Conservation (phyloP, 2,113 vertebrate genomes). For the Poecile atricapillus region DNA sequence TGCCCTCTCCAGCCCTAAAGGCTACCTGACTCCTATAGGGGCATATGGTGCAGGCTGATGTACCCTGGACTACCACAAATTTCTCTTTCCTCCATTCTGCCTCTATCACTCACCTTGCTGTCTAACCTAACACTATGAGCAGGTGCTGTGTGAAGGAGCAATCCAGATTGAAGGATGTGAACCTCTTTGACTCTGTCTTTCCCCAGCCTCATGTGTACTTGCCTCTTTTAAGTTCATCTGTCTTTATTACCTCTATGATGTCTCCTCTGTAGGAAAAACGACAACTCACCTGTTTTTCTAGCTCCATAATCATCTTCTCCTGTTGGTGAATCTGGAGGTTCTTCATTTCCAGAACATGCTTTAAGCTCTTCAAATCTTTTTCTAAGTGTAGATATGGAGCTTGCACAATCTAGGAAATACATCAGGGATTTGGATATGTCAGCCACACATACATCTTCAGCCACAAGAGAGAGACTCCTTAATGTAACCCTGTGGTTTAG, state of each 20-base stretch:
- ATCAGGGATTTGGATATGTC: not conserved
- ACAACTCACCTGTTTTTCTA: conserved; percentile 89
- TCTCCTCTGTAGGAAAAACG: not conserved
- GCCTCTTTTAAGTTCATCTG: not conserved
- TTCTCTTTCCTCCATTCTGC: not conserved
- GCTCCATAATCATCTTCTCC: conserved; percentile 90
- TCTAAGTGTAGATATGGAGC: conserved; percentile 95
- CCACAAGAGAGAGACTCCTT: not conserved
- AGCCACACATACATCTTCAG: not conserved
- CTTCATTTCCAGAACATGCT: conserved; percentile 95
- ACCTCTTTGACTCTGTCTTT: not conserved
- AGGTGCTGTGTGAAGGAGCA: not conserved
- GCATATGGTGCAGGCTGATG: not conserved
- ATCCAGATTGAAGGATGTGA: not conserved
- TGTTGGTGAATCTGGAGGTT: conserved; percentile 95
- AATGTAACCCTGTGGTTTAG: not conserved
- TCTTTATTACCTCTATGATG: not conserved
- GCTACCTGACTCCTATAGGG: not conserved
- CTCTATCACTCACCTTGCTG: rapidly evolving
- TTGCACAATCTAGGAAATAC: conserved; percentile 77
- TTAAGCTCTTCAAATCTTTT: conserved; percentile 92
- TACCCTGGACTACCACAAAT: not conserved
- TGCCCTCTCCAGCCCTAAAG: not conserved
- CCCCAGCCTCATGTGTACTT: not conserved
- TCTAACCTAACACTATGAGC: not conserved